Evolutionary conservation across 2,888 invertebrate species (phyloP).

Genomic region (Ischnura elegans): DNA sequence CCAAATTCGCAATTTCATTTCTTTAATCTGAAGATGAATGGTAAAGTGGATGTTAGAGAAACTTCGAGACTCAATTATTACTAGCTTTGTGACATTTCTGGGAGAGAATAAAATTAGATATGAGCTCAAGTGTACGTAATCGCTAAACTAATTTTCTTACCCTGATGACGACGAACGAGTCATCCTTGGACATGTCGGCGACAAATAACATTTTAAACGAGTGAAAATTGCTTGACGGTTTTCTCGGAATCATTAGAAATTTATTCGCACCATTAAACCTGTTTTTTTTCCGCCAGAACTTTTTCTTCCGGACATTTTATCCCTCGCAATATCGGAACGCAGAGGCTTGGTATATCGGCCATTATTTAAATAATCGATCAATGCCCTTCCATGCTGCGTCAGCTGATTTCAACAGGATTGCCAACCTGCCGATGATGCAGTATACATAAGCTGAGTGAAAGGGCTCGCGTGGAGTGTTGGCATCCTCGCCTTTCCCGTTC

Average conservation of each 20-base stretch:
- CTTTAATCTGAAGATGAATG: too few relatives aligned
- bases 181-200: too few relatives aligned
- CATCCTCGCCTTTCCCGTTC: not conserved
- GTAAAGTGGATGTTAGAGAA: too few relatives aligned
- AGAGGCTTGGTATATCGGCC: not conserved
- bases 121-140: too few relatives aligned
- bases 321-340: not conserved
- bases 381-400: not conserved
- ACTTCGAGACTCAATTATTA: too few relatives aligned
- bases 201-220: too few relatives aligned
- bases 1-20: too few relatives aligned
- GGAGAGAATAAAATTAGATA: too few relatives aligned
- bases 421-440: not conserved
- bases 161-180: too few relatives aligned
- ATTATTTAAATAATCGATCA: slow-evolving; percentile 1
- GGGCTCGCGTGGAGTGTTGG: not conserved
- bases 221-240: too few relatives aligned
- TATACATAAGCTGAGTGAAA: not conserved
- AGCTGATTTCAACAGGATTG: slow-evolving; percentile 22
- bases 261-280: not conserved
- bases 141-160: too few relatives aligned
- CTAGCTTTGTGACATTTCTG: too few relatives aligned
- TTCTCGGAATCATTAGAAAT: not conserved
- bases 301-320: not conserved
- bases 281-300: not conserved